Evolutionary conservation across 2,888 invertebrate species (phyloP).

Genomic region (Acanthosepion esculentum): DNA sequence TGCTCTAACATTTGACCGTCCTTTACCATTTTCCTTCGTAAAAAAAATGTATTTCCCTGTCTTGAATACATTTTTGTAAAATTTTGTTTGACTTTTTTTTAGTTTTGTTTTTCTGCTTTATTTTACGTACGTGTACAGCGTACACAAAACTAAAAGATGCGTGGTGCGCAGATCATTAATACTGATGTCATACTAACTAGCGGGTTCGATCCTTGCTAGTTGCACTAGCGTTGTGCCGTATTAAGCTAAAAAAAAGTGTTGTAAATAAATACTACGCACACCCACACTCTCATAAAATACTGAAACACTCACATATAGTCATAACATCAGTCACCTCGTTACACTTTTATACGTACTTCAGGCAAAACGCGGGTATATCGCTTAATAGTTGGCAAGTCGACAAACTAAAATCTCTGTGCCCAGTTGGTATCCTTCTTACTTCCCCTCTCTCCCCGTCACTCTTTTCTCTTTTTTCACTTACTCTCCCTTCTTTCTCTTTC

Average conservation of each 20-base stretch:
- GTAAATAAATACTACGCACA: not conserved
- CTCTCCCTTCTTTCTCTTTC: not conserved
- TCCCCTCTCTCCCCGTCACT: not conserved
- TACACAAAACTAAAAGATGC: no score
- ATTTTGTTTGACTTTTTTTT: no score
- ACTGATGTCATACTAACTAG: not conserved
- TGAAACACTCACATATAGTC: not conserved
- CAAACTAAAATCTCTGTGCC: not conserved
- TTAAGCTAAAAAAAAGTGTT: not conserved
- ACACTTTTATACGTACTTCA: not conserved
- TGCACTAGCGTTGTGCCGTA: not conserved
- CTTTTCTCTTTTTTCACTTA: not conserved
- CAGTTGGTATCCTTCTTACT: not conserved
- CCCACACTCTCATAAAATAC: not conserved
- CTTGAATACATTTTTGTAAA: no score
- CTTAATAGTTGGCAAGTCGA: constrained; percentile 6
- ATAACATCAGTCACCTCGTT: not conserved
- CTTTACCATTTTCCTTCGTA: no score
- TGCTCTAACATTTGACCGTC: no score
- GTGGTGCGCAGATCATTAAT: no score
- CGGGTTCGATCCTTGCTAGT: not conserved
- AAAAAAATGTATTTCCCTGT: no score
- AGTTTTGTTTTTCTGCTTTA: no score
- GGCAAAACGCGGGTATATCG: not conserved
- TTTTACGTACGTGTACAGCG: no score